These are phyloP conservation scores for Himalopsyche tibetana DNA, from an alignment of 2,888 invertebrate genomes.

Conservation along the genomic window DNA sequence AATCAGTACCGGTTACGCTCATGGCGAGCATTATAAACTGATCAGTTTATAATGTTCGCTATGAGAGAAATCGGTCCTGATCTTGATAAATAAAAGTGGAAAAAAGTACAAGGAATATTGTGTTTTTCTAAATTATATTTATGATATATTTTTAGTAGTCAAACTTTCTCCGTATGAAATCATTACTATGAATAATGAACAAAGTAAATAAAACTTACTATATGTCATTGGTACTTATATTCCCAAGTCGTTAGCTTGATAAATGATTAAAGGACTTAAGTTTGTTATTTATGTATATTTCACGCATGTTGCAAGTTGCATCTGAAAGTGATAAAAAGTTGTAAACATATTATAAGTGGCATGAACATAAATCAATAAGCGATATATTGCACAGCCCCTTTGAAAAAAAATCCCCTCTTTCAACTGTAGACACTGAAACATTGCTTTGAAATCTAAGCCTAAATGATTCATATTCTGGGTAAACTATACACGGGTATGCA, in stretches of 20 bases:
- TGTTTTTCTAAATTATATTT: no score
- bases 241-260: neutral
- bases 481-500: neutral
- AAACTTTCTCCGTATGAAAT: no score
- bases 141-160: no score
- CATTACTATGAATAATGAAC: no score
- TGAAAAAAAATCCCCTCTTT: slow-evolving; percentile 9
- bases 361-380: slow-evolving; percentile 5
- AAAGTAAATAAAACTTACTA: no score
- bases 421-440: neutral
- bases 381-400: neutral
- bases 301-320: slow-evolving; percentile 24
- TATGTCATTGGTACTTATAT: no score
- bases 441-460: slow-evolving; percentile 20
- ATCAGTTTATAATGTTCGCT: no score
- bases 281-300: slow-evolving; percentile 1
- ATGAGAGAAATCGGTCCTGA: no score
- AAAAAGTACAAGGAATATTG: no score
- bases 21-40: no score
- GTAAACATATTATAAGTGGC: neutral
- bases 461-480: neutral
- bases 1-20: no score
- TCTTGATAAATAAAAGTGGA: no score
- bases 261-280: neutral
- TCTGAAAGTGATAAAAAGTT: neutral